Evolutionary conservation across 2,797 vertebrate genomes (phyloP).

Genomic region (Danionella dracula): DNA sequence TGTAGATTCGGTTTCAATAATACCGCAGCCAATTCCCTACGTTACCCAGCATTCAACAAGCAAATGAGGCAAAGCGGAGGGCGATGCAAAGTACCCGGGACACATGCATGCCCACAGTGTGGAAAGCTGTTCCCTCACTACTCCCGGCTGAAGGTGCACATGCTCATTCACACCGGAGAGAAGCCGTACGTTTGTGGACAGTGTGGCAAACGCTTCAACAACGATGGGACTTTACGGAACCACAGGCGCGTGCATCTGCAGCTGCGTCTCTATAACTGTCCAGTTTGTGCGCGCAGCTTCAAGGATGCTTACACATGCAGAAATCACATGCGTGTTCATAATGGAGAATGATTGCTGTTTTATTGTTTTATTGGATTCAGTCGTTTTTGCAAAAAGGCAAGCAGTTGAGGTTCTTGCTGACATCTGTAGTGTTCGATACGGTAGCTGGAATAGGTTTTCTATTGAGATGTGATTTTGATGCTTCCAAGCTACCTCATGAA

Average conservation of each 20-base stretch:
- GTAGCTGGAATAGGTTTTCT: too few species aligned
- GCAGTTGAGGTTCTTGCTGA: too few species aligned
- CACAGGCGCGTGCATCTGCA: conserved; percentile 47
- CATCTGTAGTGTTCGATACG: too few species aligned
- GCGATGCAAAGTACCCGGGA: not conserved
- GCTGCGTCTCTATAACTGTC: conserved; percentile 41
- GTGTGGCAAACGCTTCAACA: conserved; percentile 50
- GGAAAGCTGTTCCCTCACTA: conserved; percentile 42
- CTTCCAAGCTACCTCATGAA: too few species aligned
- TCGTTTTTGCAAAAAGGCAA: too few species aligned
- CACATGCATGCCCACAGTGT: conserved; percentile 40
- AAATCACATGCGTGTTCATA: too few species aligned
- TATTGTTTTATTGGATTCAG: too few species aligned
- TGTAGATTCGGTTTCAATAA: not conserved
- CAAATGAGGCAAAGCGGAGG: not conserved
- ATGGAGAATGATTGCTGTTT: too few species aligned
- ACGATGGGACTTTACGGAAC: conserved; percentile 46
- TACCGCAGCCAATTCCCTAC: not conserved
- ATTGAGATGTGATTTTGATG: too few species aligned
- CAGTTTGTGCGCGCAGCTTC: conserved; percentile 42
- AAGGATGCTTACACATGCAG: conserved; percentile 48
- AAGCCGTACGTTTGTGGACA: conserved; percentile 41
- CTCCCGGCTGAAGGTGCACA: conserved; percentile 46
- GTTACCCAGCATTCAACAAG: not conserved
- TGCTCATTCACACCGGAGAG: conserved; percentile 49